phyloP scores from a whole-genome alignment of 2,797 vertebrate species.

The Percopsis omiscomaycus region DNA sequence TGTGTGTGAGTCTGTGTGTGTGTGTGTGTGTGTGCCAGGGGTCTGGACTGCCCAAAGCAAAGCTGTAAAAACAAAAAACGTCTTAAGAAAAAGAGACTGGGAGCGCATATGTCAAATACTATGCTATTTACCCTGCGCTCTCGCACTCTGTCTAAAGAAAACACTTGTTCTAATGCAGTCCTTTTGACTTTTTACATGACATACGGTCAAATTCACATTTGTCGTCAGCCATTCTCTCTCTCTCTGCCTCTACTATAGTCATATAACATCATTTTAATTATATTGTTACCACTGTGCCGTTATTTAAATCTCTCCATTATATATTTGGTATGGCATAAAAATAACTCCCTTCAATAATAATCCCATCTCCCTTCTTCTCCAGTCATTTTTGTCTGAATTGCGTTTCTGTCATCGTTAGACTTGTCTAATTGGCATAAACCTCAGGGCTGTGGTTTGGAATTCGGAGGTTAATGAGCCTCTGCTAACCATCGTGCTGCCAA shows the following conservation, averaged over 20 bases:
- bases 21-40: constrained; percentile 40
- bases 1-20: constrained; percentile 23
- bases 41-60: constrained; percentile 60
- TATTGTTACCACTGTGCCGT: no score
- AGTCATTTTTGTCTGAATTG: constrained; percentile 53
- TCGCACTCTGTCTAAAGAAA: constrained; percentile 2
- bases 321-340: no score
- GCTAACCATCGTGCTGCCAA: constrained; percentile 57
- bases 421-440: constrained; percentile 67
- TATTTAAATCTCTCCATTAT: no score
- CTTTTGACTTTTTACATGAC: no score
- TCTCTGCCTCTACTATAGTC: neutral
- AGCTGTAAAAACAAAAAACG: constrained; percentile 72
- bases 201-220: no score
- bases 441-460: constrained; percentile 71
- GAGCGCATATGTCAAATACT: constrained; percentile 49
- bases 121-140: neutral
- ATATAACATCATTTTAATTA: no score
- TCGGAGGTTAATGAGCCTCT: constrained; percentile 66
- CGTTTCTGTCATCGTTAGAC: constrained; percentile 53
- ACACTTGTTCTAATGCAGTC: no score
- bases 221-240: neutral
- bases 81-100: constrained; percentile 41
- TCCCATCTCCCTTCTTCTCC: constrained; percentile 40
- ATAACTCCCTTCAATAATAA: constrained; percentile 19